Percentiles rank a stretch among this genome's conserved stretches.
These are phyloP conservation scores for Agriopis aurantiaria DNA, from an alignment of 2,888 invertebrate genomes.

Conservation along the genomic window DNA sequence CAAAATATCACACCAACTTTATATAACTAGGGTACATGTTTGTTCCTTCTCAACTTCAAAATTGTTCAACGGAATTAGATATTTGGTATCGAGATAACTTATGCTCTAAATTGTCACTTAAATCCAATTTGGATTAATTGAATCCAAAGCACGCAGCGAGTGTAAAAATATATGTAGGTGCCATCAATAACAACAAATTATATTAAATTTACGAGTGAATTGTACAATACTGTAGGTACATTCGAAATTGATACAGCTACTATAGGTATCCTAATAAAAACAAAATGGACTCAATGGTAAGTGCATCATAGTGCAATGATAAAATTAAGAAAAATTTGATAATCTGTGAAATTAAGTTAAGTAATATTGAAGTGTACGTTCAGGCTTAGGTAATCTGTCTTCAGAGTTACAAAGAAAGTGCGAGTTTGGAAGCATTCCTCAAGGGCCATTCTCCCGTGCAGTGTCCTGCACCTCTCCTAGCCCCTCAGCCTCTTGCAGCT, in stretches of 20 bases:
- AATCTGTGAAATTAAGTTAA: too few species aligned
- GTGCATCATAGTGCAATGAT: neutral
- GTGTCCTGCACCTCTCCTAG: conserved; percentile 48
- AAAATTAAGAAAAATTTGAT: neutral
- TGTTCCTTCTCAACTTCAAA: too few species aligned
- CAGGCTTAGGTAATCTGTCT: neutral
- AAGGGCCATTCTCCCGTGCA: conserved; percentile 44
- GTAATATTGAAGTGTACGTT: too few species aligned
- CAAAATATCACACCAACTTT: neutral
- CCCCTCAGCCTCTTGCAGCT: conserved; percentile 54
- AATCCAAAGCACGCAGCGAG: too few species aligned
- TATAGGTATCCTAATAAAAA: neutral
- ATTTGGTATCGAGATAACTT: too few species aligned
- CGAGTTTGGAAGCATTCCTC: conserved; percentile 43
- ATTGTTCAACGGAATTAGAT: too few species aligned
- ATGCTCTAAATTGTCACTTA: too few species aligned
- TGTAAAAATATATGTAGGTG: too few species aligned
- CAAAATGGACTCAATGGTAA: neutral
- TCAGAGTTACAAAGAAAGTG: conserved; percentile 7
- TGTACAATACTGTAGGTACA: too few species aligned
- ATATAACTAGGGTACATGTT: neutral
- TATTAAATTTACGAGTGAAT: too few species aligned
- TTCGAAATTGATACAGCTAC: neutral
- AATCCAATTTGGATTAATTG: too few species aligned
- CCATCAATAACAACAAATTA: too few species aligned